These are phyloP conservation scores for Agriopis leucophaearia DNA, from an alignment of 2,888 invertebrate species.

Conservation along the genomic window DNA sequence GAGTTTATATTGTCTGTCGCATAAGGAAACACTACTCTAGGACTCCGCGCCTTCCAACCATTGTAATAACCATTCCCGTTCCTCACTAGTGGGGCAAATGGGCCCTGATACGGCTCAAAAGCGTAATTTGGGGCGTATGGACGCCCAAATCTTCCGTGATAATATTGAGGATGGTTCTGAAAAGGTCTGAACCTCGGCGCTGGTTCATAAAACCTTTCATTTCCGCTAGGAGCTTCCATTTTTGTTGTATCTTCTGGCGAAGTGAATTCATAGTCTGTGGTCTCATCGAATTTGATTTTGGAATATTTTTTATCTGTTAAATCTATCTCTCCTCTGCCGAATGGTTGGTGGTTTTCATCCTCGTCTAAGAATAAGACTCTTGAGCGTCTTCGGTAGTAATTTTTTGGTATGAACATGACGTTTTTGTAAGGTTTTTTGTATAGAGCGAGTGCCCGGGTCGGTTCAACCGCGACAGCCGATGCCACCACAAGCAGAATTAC, in stretches of 20 bases:
- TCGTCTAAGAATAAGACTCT: conserved; percentile 76
- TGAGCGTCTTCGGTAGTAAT: conserved; percentile 60
- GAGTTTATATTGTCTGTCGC: conserved; percentile 71
- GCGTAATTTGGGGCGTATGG: conserved; percentile 75
- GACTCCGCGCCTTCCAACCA: conserved; percentile 81
- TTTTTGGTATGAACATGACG: conserved; percentile 77
- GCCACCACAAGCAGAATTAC: conserved; percentile 75
- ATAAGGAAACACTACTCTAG: conserved; percentile 82
- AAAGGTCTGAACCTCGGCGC: conserved; percentile 63
- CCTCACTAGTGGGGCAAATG: conserved; percentile 66
- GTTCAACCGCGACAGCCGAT: conserved; percentile 73
- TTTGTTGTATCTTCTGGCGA: conserved; percentile 65
- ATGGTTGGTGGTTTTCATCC: conserved; percentile 68
- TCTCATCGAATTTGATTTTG: conserved; percentile 83
- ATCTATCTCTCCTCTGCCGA: conserved; percentile 78
- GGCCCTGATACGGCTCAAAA: conserved; percentile 67
- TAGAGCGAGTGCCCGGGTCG: conserved; percentile 75
- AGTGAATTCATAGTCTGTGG: conserved; percentile 78
- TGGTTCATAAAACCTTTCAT: conserved; percentile 77
- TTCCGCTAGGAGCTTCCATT: conserved; percentile 63
- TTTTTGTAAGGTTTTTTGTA: conserved; percentile 70
- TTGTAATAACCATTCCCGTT: conserved; percentile 72
- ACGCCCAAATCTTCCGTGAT: conserved; percentile 71
- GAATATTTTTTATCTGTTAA: conserved; percentile 70
- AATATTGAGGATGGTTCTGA: conserved; percentile 64